These are phyloP conservation scores for Agelas oroides DNA, from an alignment of 37 sponge, comb jelly and placozoan genomes.

Conservation along the genomic window DNA sequence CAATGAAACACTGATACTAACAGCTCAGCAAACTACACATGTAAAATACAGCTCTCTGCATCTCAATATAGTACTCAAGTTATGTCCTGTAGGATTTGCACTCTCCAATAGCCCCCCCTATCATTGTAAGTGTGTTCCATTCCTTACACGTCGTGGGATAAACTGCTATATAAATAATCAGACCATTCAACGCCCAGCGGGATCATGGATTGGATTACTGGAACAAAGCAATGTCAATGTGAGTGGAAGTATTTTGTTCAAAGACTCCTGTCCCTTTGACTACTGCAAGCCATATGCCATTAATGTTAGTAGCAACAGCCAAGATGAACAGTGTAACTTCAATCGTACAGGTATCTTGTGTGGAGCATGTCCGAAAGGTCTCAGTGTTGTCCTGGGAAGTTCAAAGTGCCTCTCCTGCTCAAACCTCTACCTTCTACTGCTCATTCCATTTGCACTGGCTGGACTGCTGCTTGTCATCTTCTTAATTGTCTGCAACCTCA, in stretches of 20 bases:
- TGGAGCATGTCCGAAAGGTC: neutral
- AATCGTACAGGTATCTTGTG: neutral
- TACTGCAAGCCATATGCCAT: neutral
- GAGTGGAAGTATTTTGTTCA: too few species aligned
- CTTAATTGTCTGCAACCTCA: neutral
- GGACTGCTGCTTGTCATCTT: neutral
- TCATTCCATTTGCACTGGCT: neutral
- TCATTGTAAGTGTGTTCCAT: too few species aligned
- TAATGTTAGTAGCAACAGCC: neutral
- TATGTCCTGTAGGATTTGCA: too few species aligned
- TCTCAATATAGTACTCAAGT: too few species aligned
- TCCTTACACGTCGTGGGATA: too few species aligned
- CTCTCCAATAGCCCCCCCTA: too few species aligned
- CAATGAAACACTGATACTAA: too few species aligned
- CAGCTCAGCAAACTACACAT: too few species aligned
- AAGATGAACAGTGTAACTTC: neutral
- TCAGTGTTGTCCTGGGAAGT: neutral
- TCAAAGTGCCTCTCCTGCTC: neutral
- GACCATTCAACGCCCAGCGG: neutral
- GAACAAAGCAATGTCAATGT: neutral
- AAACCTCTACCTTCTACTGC: neutral
- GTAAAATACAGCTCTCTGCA: too few species aligned
- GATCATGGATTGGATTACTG: neutral
- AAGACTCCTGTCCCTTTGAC: neutral
- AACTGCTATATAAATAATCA: neutral